Conservation (phyloP, 23 tunicate species). For the Ciona savignyi region DNA sequence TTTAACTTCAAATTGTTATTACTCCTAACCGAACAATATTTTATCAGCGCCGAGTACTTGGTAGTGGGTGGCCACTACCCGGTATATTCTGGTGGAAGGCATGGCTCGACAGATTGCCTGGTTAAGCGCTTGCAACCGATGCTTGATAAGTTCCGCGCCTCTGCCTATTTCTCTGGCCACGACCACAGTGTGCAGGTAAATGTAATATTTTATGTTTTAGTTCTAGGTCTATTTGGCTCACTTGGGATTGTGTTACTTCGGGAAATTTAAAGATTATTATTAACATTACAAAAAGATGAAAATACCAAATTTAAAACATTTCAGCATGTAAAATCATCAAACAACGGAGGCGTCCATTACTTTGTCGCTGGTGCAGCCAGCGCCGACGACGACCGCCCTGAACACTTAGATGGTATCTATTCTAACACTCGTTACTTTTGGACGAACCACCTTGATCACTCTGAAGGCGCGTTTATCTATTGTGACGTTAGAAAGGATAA, state of each 20-base stretch:
- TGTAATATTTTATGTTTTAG: too few species aligned
- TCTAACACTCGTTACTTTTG: slow-evolving; percentile 66
- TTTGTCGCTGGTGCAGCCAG: slow-evolving; percentile 78
- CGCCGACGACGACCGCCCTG: slow-evolving; percentile 64
- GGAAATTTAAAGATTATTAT: too few species aligned
- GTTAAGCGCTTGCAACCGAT: slow-evolving; percentile 64
- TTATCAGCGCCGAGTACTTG: slow-evolving; percentile 63
- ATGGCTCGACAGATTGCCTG: slow-evolving; percentile 75
- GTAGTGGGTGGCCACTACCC: slow-evolving; percentile 95
- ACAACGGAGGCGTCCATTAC: slow-evolving; percentile 74
- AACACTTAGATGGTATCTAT: slow-evolving; percentile 66
- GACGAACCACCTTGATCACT: slow-evolving; percentile 66
- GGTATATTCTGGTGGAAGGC: slow-evolving; percentile 79
- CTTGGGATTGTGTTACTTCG: too few species aligned
- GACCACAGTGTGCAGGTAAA: slow-evolving; percentile 89
- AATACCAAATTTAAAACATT: slow-evolving; percentile 1
- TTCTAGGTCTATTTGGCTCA: too few species aligned
- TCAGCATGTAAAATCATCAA: slow-evolving; percentile 63
- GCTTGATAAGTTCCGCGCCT: slow-evolving; percentile 55
- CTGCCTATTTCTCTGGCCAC: slow-evolving; percentile 82
- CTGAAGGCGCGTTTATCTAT: slow-evolving; percentile 76
- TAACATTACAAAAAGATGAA: too few species aligned
- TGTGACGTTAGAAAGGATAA: slow-evolving; percentile 83
- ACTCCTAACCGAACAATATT: too few species aligned
- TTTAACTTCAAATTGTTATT: too few species aligned